These are phyloP conservation scores for Andrena trimmerana DNA, from an alignment of 2,888 invertebrate genomes.

Conservation along the genomic window DNA sequence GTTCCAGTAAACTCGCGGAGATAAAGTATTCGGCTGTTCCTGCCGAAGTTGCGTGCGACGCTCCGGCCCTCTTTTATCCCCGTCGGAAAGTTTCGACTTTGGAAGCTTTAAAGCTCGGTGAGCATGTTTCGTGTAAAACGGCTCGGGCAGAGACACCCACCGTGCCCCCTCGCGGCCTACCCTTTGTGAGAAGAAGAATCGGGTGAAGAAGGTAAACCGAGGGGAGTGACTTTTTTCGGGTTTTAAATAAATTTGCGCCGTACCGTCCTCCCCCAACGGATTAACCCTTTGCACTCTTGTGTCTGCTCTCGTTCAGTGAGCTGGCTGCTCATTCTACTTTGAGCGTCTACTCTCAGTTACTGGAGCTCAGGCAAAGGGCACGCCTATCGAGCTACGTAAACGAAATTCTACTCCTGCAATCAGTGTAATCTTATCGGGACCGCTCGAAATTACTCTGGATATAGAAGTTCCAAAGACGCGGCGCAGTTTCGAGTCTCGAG, in stretches of 20 bases:
- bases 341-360: background rate
- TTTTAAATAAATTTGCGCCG: constrained; percentile 74
- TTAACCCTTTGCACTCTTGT: constrained; percentile 36
- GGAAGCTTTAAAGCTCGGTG: background rate
- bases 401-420: no score
- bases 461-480: no score
- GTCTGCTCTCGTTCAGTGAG: constrained; percentile 26
- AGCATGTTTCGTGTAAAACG: background rate
- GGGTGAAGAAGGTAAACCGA: background rate
- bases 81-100: background rate
- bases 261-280: constrained; percentile 46
- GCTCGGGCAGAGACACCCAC: no score
- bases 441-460: no score
- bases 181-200: constrained; percentile 46
- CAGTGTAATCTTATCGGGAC: no score
- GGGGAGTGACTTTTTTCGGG: constrained; percentile 66
- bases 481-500: no score
- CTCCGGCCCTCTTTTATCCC: no score
- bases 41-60: no score
- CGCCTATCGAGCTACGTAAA: no score
- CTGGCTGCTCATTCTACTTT: constrained; percentile 7
- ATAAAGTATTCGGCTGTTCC: background rate
- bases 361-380: background rate
- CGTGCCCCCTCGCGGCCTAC: background rate
- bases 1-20: background rate